Evolutionary conservation across 2,797 vertebrate species (phyloP).

Genomic region (Sebastes hubbsi): DNA sequence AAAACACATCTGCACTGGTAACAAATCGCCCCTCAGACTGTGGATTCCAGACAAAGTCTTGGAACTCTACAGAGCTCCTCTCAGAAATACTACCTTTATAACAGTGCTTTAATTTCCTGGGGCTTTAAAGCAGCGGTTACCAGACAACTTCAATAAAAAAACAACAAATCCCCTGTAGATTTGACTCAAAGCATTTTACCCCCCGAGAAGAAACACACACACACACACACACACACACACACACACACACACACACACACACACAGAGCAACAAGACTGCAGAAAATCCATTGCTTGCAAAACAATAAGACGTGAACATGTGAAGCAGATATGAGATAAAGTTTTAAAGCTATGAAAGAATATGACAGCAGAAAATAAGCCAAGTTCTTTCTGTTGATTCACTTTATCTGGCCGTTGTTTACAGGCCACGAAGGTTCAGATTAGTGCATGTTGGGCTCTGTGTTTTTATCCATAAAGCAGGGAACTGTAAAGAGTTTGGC

Average conservation of each 20-base stretch:
- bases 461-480: constrained; percentile 33
- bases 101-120: constrained; percentile 76
- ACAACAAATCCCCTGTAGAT: constrained; percentile 49
- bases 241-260: not conserved
- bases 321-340: not conserved
- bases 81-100: constrained; percentile 32
- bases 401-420: constrained; percentile 2
- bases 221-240: not conserved
- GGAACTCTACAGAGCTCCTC: constrained; percentile 15
- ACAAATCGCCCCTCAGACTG: not conserved
- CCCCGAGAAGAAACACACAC: constrained; percentile 17
- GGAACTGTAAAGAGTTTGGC: not conserved
- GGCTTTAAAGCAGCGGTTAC: constrained; percentile 34
- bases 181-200: constrained; percentile 34
- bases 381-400: not conserved
- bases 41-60: constrained; percentile 30
- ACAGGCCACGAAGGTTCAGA: not conserved
- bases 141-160: constrained; percentile 67
- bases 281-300: not conserved
- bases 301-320: not conserved
- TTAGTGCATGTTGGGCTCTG: not conserved
- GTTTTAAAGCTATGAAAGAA: not conserved
- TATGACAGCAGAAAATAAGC: not conserved
- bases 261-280: not conserved
- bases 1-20: not conserved